These are phyloP conservation scores for Lymantria dispar DNA, from an alignment of 2,888 invertebrate genomes.

Conservation along the genomic window DNA sequence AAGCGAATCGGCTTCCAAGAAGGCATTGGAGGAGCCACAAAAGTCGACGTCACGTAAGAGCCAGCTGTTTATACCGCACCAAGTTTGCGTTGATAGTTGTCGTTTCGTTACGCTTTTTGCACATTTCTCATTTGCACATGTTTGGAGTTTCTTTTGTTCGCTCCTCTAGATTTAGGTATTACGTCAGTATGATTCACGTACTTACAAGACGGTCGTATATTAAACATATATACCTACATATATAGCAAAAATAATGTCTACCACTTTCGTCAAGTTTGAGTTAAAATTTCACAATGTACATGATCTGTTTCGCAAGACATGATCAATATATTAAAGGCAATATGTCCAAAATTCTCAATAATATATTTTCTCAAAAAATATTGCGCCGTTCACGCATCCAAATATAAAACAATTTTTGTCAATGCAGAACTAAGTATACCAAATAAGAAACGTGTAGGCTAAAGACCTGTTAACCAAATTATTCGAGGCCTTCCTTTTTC, in stretches of 20 bases:
- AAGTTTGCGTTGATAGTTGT: conserved; percentile 32
- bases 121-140: conserved; percentile 35
- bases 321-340: no score
- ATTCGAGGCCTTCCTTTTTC: background rate
- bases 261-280: no score
- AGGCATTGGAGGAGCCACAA: conserved; percentile 42
- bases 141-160: conserved; percentile 31
- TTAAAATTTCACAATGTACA: no score
- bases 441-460: conserved; percentile 22
- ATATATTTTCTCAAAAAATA: no score
- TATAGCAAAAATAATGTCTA: no score
- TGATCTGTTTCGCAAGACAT: no score
- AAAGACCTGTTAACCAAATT: conserved; percentile 13
- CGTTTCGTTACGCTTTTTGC: conserved; percentile 48
- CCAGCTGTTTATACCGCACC: conserved; percentile 40
- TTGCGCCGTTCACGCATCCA: no score
- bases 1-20: conserved; percentile 37
- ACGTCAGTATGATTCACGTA: conserved; percentile 56
- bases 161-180: conserved; percentile 29
- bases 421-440: background rate
- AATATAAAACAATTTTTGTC: no score
- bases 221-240: conserved; percentile 6
- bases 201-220: conserved; percentile 9
- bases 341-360: no score
- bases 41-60: conserved; percentile 65